phyloP scores from a whole-genome alignment of 2,113 vertebrate genomes.

The Puntigrus tetrazona region DNA sequence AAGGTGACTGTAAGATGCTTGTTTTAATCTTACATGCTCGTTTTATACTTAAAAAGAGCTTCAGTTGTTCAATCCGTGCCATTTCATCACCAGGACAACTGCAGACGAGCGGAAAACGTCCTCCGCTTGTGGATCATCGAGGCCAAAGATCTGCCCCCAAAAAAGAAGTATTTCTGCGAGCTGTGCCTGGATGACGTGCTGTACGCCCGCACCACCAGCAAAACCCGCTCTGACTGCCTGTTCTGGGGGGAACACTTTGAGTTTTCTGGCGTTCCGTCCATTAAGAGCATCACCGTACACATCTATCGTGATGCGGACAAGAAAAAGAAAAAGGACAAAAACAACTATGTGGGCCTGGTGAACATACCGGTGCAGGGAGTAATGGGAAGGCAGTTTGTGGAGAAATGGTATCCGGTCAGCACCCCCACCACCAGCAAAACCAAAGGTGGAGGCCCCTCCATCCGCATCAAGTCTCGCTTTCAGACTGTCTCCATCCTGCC shows the following conservation, averaged over 20 bases:
- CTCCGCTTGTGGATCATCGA: slow-evolving; percentile 97
- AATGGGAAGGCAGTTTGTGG: slow-evolving; percentile 91
- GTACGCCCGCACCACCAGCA: slow-evolving; percentile 95
- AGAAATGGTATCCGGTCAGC: slow-evolving; percentile 97
- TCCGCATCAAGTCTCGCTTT: slow-evolving; percentile 93
- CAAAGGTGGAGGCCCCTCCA: slow-evolving; percentile 87
- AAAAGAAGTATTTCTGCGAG: slow-evolving; percentile 98
- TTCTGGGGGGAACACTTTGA: slow-evolving; percentile 99
- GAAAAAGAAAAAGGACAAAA: slow-evolving; percentile 98
- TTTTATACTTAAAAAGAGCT: background rate
- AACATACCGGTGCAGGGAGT: slow-evolving; percentile 87
- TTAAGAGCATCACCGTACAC: slow-evolving; percentile 90
- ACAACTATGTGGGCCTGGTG: slow-evolving; percentile 93
- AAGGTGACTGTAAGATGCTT: slow-evolving; percentile 77
- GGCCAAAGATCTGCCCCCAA: slow-evolving; percentile 92
- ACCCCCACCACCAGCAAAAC: slow-evolving; percentile 89
- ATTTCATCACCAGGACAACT: slow-evolving; percentile 84
- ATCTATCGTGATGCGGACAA: slow-evolving; percentile 94
- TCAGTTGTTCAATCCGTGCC: background rate
- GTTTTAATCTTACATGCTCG: background rate
- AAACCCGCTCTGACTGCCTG: slow-evolving; percentile 88
- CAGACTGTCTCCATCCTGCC: slow-evolving; percentile 93
- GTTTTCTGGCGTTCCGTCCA: slow-evolving; percentile 83
- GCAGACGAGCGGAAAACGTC: slow-evolving; percentile 86
- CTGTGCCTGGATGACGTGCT: slow-evolving; percentile 95